Base-by-base conservation (phyloP, 2,888 invertebrate genomes). In the Eurytoma californica region DNA sequence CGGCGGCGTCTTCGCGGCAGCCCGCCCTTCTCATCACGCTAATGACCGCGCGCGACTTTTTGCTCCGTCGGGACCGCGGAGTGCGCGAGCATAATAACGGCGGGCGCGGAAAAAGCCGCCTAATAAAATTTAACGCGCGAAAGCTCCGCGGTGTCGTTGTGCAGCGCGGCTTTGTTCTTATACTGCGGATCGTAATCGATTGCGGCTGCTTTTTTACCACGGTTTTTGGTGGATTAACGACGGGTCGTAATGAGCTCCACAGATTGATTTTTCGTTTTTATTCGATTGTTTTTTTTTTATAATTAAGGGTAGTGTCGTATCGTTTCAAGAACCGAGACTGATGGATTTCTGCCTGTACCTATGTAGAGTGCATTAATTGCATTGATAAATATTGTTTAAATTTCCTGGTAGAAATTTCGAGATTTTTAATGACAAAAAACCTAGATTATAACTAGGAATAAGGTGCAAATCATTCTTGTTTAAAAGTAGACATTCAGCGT, bases 81-180 rank as follows among this genome's bases (percentile, higher is more conserved):
- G 3, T 18, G 20, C n/a, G 14, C 39, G 49, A 30, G 51, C 30
- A 70, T 76, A 70, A 76, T 60, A 51, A 47, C n/a, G 30, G 9
- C 20, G 28, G 13, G 14, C 47, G 61, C 61, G 65, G 39, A 79
- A 79, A 79, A 79, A 68, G 68, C 68, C 57, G 73, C 69, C 73
- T 67, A 79, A 79, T 79, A 74, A 79, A 74, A 74, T 74, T 73
- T 79, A 74, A 78, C 77, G 55, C 60, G 47, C 67, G 47, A 49
- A 18, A 51, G 53, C 49, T 1, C n/a, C 3, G 13, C 3, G 18
- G n/a, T 16, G 16, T 70, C 63, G 65, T 68, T 70, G 70, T 65
- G 58, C 55, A 4, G 12, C 20, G 20, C 49, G 49, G 61, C 57
- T 51, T 75, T 39, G 3, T 0, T 39, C 3, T 39, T 7, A 7